Percentiles rank a stretch among this genome's conserved stretches.
These are phyloP conservation scores for Ornithorhynchus anatinus DNA, from an alignment of 2,113 vertebrate genomes.

Conservation along the genomic window DNA sequence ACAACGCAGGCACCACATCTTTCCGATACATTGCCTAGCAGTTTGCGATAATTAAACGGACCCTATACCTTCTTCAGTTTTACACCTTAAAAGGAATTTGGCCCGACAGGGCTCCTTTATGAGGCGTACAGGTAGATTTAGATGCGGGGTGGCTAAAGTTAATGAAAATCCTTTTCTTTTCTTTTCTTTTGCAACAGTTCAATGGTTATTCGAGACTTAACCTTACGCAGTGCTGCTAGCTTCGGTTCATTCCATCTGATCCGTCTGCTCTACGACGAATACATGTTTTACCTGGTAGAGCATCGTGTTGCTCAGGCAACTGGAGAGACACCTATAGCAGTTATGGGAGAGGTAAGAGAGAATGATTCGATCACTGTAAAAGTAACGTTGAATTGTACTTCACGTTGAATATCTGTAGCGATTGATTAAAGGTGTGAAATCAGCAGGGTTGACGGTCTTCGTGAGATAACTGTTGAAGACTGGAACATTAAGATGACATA, in stretches of 20 bases:
- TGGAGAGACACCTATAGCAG: conserved; percentile 83
- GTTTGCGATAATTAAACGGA: no score
- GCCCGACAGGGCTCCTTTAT: no score
- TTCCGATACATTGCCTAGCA: no score
- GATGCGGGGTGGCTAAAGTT: conserved; percentile 1
- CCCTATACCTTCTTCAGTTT: no score
- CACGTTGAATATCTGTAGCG: background rate
- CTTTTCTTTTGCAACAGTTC: conserved; percentile 74
- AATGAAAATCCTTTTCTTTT: no score
- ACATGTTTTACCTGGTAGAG: conserved; percentile 86
- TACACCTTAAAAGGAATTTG: no score
- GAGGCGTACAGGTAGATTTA: background rate
- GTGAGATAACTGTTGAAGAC: background rate
- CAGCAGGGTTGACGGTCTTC: background rate
- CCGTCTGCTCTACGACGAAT: conserved; percentile 82
- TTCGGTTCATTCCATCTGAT: conserved; percentile 86
- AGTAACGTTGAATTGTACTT: background rate
- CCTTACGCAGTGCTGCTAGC: conserved; percentile 83
- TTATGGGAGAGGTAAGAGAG: conserved; percentile 84
- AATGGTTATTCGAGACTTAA: conserved; percentile 85
- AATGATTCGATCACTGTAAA: no score
- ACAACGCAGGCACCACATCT: no score
- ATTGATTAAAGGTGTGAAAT: background rate
- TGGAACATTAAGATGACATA: background rate
- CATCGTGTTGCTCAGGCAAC: conserved; percentile 84